Conservation (phyloP, 1,140 invertebrate species). For the Nasonia giraulti region DNA sequence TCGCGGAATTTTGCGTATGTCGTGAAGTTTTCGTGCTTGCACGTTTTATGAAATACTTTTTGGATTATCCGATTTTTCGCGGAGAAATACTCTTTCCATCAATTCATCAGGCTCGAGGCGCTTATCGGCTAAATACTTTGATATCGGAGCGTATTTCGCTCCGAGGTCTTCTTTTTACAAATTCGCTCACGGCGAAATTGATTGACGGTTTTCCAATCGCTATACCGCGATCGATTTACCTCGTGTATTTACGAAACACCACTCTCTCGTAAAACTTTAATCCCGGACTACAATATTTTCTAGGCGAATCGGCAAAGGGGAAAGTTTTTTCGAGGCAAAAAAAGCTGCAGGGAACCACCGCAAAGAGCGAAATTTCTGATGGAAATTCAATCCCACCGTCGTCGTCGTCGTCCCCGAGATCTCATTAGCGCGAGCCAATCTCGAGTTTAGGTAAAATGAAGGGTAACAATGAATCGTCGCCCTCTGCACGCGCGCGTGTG, state of each 20-base stretch:
- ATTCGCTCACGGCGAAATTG: not conserved
- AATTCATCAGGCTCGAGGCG: too few relatives aligned
- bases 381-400: slow-evolving; percentile 14
- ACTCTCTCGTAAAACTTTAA: too few relatives aligned
- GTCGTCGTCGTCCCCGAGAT: not conserved
- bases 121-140: too few relatives aligned
- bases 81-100: too few relatives aligned
- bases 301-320: not conserved
- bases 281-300: too few relatives aligned
- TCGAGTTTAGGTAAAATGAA: slow-evolving; percentile 20
- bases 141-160: too few relatives aligned
- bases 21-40: not conserved
- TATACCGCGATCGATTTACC: too few relatives aligned
- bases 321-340: not conserved
- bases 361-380: slow-evolving; percentile 8
- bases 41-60: too few relatives aligned
- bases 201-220: not conserved
- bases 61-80: too few relatives aligned
- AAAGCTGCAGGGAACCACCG: not conserved
- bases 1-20: slow-evolving; percentile 29
- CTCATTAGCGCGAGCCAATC: slow-evolving; percentile 20
- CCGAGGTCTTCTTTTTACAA: not conserved
- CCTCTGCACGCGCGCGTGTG: too few relatives aligned
- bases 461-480: slow-evolving; percentile 9
- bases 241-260: not conserved